These are phyloP conservation scores for Sylvietta virens DNA, from an alignment of 2,113 vertebrate genomes.

Conservation along the genomic window DNA sequence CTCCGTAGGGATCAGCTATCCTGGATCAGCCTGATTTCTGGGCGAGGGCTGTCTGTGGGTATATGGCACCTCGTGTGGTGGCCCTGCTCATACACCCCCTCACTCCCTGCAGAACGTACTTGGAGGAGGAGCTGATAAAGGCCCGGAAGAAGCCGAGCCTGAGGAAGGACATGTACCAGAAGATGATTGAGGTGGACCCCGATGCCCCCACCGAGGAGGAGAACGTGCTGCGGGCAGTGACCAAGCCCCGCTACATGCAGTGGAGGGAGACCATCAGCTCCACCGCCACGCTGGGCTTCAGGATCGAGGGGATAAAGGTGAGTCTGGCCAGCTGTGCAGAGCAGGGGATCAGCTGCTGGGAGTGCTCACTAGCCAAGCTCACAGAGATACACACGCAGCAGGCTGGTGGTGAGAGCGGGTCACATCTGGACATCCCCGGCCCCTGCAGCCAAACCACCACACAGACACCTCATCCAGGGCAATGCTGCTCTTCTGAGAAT, in stretches of 20 bases:
- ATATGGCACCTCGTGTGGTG: accelerated
- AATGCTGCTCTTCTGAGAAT: not conserved
- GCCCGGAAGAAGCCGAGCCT: slow-evolving; percentile 93
- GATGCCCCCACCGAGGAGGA: slow-evolving; percentile 86
- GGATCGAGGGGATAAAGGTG: slow-evolving; percentile 98
- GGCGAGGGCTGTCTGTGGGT: not conserved
- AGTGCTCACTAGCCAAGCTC: accelerated
- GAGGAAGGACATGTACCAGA: slow-evolving; percentile 95
- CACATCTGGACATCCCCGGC: accelerated
- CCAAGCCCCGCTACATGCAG: slow-evolving; percentile 98
- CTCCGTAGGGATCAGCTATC: not conserved
- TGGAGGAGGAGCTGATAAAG: slow-evolving; percentile 95
- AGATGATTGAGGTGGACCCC: slow-evolving; percentile 95
- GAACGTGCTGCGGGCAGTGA: slow-evolving; percentile 81
- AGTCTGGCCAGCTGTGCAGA: not conserved
- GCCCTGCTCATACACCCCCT: not conserved
- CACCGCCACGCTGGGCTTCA: slow-evolving; percentile 90
- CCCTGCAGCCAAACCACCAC: not conserved
- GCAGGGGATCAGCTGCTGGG: not conserved
- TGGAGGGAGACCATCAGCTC: slow-evolving; percentile 99
- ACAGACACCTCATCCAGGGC: accelerated
- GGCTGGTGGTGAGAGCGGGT: accelerated
- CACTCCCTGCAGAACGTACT: slow-evolving; percentile 79
- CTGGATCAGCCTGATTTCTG: not conserved
- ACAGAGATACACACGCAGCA: not conserved